These are phyloP conservation scores for Physocephala rufipes DNA, from an alignment of 2,888 invertebrate genomes.

Conservation along the genomic window DNA sequence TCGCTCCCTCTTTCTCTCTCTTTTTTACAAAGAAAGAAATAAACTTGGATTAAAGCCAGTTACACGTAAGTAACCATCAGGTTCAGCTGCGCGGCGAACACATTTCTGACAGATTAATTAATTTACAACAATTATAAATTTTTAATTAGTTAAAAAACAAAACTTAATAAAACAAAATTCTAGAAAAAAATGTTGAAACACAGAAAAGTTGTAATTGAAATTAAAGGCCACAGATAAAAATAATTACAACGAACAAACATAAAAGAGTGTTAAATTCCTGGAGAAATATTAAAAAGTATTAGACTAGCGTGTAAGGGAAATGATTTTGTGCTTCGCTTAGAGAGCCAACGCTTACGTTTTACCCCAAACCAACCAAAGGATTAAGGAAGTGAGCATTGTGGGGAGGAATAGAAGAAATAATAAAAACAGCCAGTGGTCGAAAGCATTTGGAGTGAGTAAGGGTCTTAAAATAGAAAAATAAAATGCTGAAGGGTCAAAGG, in stretches of 20 bases:
- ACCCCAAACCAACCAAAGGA: background rate
- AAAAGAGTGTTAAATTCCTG: too few relatives aligned
- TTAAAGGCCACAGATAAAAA: too few relatives aligned
- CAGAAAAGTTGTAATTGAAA: too few relatives aligned
- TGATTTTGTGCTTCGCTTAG: too few relatives aligned
- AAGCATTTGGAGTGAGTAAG: background rate
- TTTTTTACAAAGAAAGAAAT: constrained; percentile 39
- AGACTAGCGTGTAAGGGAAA: too few relatives aligned
- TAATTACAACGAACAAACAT: too few relatives aligned
- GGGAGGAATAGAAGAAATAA: background rate
- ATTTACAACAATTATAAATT: constrained; percentile 57
- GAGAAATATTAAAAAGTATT: too few relatives aligned
- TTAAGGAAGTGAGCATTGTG: background rate
- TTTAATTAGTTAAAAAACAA: constrained; percentile 33
- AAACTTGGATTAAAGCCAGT: background rate
- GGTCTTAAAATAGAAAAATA: background rate
- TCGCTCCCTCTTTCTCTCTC: constrained; percentile 19
- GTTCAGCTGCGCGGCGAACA: constrained; percentile 36
- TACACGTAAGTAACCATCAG: constrained; percentile 53
- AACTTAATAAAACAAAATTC: background rate
- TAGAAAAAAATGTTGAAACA: too few relatives aligned
- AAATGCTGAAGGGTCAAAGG: background rate
- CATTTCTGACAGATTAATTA: constrained; percentile 59
- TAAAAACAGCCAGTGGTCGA: background rate
- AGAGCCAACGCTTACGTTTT: too few relatives aligned